phyloP scores from a whole-genome alignment of 1,140 invertebrate genomes.

The Diorhabda sublineata region DNA sequence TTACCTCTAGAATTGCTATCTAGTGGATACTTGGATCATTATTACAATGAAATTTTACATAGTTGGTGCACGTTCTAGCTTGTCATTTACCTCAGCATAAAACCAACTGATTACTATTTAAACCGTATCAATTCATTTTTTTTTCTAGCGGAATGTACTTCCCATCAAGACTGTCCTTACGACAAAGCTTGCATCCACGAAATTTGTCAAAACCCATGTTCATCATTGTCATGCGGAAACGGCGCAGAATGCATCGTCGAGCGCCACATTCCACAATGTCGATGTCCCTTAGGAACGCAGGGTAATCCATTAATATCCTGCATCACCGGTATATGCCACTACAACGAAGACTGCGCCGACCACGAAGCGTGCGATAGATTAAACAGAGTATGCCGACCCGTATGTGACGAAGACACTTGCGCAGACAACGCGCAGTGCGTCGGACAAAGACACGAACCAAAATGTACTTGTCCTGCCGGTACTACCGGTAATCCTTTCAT shows the following conservation, averaged over 20 bases:
- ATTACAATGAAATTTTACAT: too few species aligned
- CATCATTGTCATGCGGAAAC: slow-evolving; percentile 65
- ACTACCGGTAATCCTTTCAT: slow-evolving; percentile 75
- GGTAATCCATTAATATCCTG: slow-evolving; percentile 78
- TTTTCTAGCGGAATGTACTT: slow-evolving; percentile 72
- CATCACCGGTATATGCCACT: slow-evolving; percentile 76
- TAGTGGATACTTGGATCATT: too few species aligned
- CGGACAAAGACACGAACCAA: slow-evolving; percentile 69
- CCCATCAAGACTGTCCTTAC: slow-evolving; percentile 78
- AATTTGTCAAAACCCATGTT: slow-evolving; percentile 77
- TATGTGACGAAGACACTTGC: slow-evolving; percentile 74
- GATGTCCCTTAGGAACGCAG: slow-evolving; percentile 78
- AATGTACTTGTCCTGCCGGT: slow-evolving; percentile 71
- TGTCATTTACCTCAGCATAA: too few species aligned
- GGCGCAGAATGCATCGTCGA: slow-evolving; percentile 72
- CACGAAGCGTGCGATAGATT: slow-evolving; percentile 80
- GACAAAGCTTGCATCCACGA: slow-evolving; percentile 76
- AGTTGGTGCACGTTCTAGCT: too few species aligned
- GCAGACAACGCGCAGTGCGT: slow-evolving; percentile 69
- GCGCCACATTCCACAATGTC: slow-evolving; percentile 73
- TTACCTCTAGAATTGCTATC: too few species aligned
- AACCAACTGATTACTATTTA: neutral
- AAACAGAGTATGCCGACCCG: slow-evolving; percentile 77
- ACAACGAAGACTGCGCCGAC: slow-evolving; percentile 84
- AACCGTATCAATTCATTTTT: neutral